Evolutionary conservation across 30 jellyfish, hydroid and myxozoan genomes (phyloP).

Genomic region (Hydractinia echinata): DNA sequence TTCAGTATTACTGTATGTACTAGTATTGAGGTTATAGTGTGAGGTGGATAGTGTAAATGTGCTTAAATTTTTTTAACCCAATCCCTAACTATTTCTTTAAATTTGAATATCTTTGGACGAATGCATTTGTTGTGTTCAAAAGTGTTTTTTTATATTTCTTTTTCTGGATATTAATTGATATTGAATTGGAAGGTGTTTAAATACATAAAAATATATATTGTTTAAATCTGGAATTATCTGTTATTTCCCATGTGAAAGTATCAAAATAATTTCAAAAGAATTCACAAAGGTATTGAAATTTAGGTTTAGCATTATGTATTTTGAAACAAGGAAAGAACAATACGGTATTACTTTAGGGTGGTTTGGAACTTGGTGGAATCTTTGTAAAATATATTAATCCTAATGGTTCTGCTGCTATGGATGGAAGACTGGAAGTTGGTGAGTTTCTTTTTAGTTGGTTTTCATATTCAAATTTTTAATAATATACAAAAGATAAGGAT

Average conservation of each 20-base stretch:
- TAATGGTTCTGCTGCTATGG: constrained; percentile 97
- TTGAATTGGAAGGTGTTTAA: not conserved
- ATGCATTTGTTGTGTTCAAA: too few species aligned
- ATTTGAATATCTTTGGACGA: too few species aligned
- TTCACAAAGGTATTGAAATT: too few species aligned
- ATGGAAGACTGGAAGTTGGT: constrained; percentile 91
- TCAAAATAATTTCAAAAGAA: too few species aligned
- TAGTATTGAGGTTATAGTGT: not conserved
- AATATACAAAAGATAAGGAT: too few species aligned
- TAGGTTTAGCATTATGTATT: too few species aligned
- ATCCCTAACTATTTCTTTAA: too few species aligned
- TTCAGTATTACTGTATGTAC: constrained; percentile 77
- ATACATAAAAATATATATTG: not conserved
- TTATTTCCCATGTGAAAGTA: not conserved
- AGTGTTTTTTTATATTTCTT: too few species aligned
- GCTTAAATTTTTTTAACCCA: too few species aligned
- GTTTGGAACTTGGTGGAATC: constrained; percentile 88
- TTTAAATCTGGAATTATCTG: not conserved
- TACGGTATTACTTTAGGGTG: constrained; percentile 52
- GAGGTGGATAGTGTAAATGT: not conserved
- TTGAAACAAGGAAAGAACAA: not conserved
- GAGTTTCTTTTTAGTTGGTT: too few species aligned
- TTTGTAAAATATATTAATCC: constrained; percentile 76
- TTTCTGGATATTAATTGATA: not conserved
- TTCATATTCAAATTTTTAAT: too few species aligned